Evolutionary conservation across 2,113 vertebrate genomes (phyloP), one percentile per base, ranked within the genome.

Genomic region (Callipepla squamata): DNA sequence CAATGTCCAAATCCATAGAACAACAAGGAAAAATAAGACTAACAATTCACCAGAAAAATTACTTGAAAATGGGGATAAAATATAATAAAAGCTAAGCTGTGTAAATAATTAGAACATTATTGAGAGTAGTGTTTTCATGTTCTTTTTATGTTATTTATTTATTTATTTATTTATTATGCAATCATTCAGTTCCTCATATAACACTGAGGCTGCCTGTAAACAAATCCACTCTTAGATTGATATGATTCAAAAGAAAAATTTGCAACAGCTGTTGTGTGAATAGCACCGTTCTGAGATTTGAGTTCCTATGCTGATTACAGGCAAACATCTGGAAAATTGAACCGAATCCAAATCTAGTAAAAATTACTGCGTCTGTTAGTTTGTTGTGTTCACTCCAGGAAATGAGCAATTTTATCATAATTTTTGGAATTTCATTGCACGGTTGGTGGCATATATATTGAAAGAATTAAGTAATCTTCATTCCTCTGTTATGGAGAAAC

Each of bases 291-390:
- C 79, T 93, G 91, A 94, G 95, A 94, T 96, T 96, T 91, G 72
- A 94, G 80, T 92, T 97, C 85, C 82, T 96, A 91, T 87, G 82
- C 87, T 97, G 95, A 96, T 96, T 95, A 89, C 79, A 91, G 48
- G 87, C 28, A 9, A 97, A 97, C 95, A 97, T 97, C 95, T 96
- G 96, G 95, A 96, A 97, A 96, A 96, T 87, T 96, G 95, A 95
- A 94, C 76, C 94, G 95, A 96, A 89, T 95, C 95, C 95, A 96
- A 96, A 96, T 87, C 89, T 87, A 95, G 85, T 96, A 97, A 94
- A 96, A 96, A 92, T 92, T 93, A 95, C 89, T 81, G 82, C 88
- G 91, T 90, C 95, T 96, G 94, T 94, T 95, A 95, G 93, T 94
- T 96, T 96, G 94, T 96, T 97, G 96, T 94, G 87, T 90, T 96